Evolutionary conservation across 2,113 vertebrate species (phyloP).

Genomic region (Craseonycteris thonglongyai): DNA sequence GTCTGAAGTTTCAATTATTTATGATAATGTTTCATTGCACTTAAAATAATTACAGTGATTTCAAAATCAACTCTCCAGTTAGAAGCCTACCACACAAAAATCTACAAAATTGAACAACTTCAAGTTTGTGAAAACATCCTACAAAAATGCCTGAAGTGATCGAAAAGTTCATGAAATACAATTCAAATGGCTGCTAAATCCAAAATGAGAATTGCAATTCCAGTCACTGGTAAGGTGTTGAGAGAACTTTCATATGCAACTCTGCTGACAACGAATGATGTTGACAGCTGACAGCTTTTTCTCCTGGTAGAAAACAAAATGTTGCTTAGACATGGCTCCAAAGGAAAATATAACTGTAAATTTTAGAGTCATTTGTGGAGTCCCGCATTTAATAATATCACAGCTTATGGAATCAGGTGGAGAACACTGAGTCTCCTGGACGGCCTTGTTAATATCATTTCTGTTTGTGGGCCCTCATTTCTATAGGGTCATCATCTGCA

Average conservation of each 20-base stretch:
- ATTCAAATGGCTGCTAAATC: neutral
- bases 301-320: neutral
- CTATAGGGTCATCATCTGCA: neutral
- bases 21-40: slow-evolving; percentile 8
- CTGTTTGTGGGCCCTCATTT: neutral
- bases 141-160: slow-evolving; percentile 12
- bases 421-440: neutral
- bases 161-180: slow-evolving; percentile 4
- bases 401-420: neutral
- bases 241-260: neutral
- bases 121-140: neutral
- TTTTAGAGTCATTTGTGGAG: neutral
- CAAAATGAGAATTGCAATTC: neutral
- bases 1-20: slow-evolving; percentile 30
- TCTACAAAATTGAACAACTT: slow-evolving; percentile 14
- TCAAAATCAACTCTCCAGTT: slow-evolving; percentile 47
- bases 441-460: neutral
- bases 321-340: neutral
- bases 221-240: neutral
- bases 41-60: slow-evolving; percentile 39
- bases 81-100: slow-evolving; percentile 11
- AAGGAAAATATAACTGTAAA: neutral
- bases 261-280: neutral
- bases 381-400: neutral
- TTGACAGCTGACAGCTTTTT: neutral